Evolutionary conservation across 2,113 vertebrate species (phyloP).

Genomic region (Trichomycterus rosablanca): DNA sequence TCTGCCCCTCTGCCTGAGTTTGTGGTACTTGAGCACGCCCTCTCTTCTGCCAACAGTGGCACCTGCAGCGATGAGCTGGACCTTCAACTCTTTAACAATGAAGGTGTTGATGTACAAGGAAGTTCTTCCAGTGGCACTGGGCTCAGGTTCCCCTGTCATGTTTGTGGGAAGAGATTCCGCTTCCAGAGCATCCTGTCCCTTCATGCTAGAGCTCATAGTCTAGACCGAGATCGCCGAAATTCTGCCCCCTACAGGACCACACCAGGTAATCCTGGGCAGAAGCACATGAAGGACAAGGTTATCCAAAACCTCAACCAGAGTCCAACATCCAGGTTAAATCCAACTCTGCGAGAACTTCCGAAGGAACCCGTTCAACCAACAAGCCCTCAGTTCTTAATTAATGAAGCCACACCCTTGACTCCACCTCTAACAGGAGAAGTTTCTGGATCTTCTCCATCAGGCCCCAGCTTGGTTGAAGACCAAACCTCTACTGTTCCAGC

Average conservation of each 20-base stretch:
- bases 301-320: constrained; percentile 35
- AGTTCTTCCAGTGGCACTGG: constrained; percentile 54
- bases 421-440: constrained; percentile 66
- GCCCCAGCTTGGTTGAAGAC: constrained; percentile 42
- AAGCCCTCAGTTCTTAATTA: constrained; percentile 53
- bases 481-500: constrained; percentile 41
- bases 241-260: constrained; percentile 56
- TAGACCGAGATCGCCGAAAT: constrained; percentile 70
- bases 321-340: constrained; percentile 52
- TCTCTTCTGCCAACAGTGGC: constrained; percentile 59
- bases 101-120: constrained; percentile 49
- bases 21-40: constrained; percentile 66
- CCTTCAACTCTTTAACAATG: constrained; percentile 83
- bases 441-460: constrained; percentile 52
- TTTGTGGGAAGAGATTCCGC: constrained; percentile 87
- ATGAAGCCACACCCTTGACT: constrained; percentile 59
- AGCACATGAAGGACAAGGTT: constrained; percentile 41
- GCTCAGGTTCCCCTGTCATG: constrained; percentile 77
- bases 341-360: constrained; percentile 42
- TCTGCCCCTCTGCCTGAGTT: constrained; percentile 58
- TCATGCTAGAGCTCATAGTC: constrained; percentile 80
- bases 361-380: constrained; percentile 53
- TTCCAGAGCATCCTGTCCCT: constrained; percentile 92
- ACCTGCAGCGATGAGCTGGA: constrained; percentile 79
- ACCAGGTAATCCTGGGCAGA: constrained; percentile 63